Conservation (phyloP, 2,113 vertebrate species). For the Calidris pugnax region DNA sequence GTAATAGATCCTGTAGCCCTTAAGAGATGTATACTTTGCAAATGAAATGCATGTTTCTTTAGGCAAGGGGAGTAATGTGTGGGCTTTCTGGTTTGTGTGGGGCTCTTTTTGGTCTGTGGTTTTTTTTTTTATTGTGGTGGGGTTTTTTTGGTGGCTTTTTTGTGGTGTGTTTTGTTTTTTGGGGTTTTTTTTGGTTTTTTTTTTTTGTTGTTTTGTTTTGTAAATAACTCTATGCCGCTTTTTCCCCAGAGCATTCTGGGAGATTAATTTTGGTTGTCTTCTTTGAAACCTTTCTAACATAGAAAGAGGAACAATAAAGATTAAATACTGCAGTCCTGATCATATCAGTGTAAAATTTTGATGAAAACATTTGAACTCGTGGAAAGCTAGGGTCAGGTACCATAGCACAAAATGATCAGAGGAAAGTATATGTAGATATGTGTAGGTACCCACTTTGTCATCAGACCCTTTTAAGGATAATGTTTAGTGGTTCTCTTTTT, state of each 20-base stretch:
- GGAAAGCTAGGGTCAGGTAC: background rate
- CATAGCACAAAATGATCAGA: fast-evolving
- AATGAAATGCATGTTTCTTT: background rate
- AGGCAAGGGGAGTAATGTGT: background rate
- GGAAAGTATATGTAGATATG: background rate
- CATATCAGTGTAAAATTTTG: background rate
- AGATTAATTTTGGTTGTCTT: background rate
- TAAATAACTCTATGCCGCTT: background rate
- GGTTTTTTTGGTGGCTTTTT: background rate
- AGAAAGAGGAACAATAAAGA: background rate
- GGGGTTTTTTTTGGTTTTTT: background rate
- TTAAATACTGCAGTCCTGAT: background rate
- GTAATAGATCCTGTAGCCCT: background rate
- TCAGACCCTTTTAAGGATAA: background rate
- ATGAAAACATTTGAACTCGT: background rate
- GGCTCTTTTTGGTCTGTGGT: background rate
- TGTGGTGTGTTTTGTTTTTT: background rate
- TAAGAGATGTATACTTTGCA: background rate
- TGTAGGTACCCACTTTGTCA: background rate
- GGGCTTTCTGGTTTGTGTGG: background rate
- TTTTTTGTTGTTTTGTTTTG: background rate
- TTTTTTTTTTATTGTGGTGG: background rate
- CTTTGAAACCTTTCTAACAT: background rate
- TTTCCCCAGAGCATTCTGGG: background rate
- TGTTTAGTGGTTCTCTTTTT: background rate